These are phyloP conservation scores for Orthosia incerta DNA, from an alignment of 2,888 invertebrate genomes.

Conservation along the genomic window DNA sequence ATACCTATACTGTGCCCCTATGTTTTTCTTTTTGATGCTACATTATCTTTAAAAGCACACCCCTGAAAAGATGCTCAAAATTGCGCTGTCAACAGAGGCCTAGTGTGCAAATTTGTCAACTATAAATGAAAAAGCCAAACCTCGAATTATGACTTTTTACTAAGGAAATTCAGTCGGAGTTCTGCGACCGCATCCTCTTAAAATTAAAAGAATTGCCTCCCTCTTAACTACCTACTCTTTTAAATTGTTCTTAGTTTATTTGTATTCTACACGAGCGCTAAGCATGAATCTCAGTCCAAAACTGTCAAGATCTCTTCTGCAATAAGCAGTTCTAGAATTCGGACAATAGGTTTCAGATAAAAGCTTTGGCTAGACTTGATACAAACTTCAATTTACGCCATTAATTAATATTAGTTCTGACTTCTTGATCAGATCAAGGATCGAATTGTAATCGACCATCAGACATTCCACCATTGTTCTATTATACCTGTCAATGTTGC, in stretches of 20 bases:
- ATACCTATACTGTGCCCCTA: too few species aligned
- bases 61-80: too few species aligned
- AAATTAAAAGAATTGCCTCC: not conserved
- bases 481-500: slow-evolving; percentile 18
- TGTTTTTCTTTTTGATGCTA: too few species aligned
- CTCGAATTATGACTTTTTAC: too few species aligned
- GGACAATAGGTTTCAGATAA: not conserved
- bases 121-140: too few species aligned
- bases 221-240: not conserved
- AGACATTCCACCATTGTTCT: slow-evolving; percentile 23
- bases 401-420: slow-evolving; percentile 20
- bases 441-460: slow-evolving; percentile 18
- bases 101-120: too few species aligned
- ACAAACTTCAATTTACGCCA: not conserved
- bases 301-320: not conserved
- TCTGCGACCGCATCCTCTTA: too few species aligned
- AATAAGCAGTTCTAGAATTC: not conserved
- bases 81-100: too few species aligned
- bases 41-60: too few species aligned
- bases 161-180: too few species aligned
- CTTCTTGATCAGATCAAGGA: not conserved
- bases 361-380: not conserved
- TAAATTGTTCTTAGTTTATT: not conserved
- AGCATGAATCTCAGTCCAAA: not conserved
- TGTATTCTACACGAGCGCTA: not conserved